Evolutionary conservation across 2,888 invertebrate species (phyloP), one percentile per base, ranked within the genome.

Genomic region (Camponotus fellah): DNA sequence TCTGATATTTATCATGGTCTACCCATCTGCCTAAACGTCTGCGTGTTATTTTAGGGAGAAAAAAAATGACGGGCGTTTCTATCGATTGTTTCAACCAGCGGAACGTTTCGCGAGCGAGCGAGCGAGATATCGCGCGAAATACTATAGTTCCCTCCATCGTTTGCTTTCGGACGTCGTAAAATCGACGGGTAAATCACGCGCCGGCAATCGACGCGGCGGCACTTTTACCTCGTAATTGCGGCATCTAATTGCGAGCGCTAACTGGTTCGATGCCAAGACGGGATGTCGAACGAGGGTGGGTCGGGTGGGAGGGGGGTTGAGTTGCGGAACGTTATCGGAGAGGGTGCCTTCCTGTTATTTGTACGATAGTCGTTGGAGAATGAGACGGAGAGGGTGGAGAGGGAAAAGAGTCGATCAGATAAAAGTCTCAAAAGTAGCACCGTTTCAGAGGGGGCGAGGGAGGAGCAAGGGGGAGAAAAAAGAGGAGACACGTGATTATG

Each of bases 381-480:
- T 53, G 10, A 80, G 60, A 32, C 53, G 62, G 83, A 53, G 68
- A 65, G 77, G 49, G 60, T 53, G 32, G 58, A 14, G 82, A 46
- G 60, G 86, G 86, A 53, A 34, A 76, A 56, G 81, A 83, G 69
- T 64, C 72, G 79, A 92, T 92, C 90, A 84, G 92, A 92, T 92
- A 91, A 91, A 85, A 84, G 87, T 86, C 85, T 92, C 92, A 91
- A 92, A 92, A 91, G 91, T 91, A 89, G 87, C 88, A 79, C 74
- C 84, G 87, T 86, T 91, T 85, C 86, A 87, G 87, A 86, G 87
- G 87, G 84, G 14, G 9, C 12, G 8, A 17, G 87, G 86, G 26
- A 26, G 26, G 26, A 26, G 26, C 1, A 2, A 87, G 88, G 80
- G 80, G 68, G 26, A 43, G 17, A 87, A 89, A 89, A 91, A 91